phyloP scores from a whole-genome alignment of 2,797 vertebrate genomes.

The Thripadectes ignobilis region DNA sequence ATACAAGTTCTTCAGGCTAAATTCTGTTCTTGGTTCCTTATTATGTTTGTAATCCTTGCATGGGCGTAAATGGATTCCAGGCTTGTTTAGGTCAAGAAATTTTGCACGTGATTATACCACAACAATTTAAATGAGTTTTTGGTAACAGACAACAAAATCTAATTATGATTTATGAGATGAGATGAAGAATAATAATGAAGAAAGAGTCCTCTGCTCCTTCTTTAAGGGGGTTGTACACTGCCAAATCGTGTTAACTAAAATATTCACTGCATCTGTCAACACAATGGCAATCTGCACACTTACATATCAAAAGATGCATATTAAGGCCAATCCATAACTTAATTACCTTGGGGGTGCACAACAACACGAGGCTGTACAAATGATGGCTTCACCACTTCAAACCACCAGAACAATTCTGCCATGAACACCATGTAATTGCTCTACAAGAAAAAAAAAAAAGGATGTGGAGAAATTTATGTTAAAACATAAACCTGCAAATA shows the following conservation, averaged over 20 bases:
- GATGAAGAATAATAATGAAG: not conserved
- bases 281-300: not conserved
- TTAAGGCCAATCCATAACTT: not conserved
- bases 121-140: not conserved
- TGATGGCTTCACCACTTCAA: constrained; percentile 93
- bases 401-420: constrained; percentile 98
- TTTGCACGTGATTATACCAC: not conserved
- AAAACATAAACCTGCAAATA: not conserved
- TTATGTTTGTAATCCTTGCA: not conserved
- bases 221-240: not conserved
- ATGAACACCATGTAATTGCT: constrained; percentile 98
- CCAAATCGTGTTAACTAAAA: constrained; percentile 17
- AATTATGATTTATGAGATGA: constrained; percentile 14
- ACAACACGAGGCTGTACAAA: constrained; percentile 91
- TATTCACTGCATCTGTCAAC: not conserved
- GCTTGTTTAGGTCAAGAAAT: not conserved
- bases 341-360: constrained; percentile 71
- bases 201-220: not conserved
- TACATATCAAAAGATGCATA: not conserved
- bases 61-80: not conserved
- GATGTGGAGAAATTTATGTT: not conserved
- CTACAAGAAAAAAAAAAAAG: constrained; percentile 69
- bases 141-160: constrained; percentile 1
- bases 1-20: not conserved
- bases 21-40: not conserved